Conservation (phyloP, 2,888 invertebrate genomes). For the Melolontha melolontha region DNA sequence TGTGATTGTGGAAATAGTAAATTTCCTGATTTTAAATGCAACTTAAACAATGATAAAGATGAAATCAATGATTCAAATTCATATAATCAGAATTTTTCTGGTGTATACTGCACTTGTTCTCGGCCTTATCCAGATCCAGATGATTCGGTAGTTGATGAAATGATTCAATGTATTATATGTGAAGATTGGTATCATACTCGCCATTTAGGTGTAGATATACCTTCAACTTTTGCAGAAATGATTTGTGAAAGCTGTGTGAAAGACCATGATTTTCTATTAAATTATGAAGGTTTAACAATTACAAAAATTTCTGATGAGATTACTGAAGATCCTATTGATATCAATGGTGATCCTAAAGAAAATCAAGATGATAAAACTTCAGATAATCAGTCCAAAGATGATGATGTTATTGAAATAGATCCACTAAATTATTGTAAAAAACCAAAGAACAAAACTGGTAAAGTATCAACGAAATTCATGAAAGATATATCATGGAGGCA, state of each 20-base stretch:
- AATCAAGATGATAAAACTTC: slow-evolving; percentile 10
- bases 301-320: slow-evolving; percentile 42
- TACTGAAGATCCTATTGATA: slow-evolving; percentile 45
- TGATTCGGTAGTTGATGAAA: slow-evolving; percentile 83
- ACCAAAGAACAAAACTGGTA: slow-evolving; percentile 62
- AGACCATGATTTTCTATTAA: slow-evolving; percentile 79
- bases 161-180: slow-evolving; percentile 96
- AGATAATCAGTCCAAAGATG: neutral
- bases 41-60: slow-evolving; percentile 73
- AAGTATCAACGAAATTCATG: slow-evolving; percentile 78
- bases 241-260: slow-evolving; percentile 83
- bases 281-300: slow-evolving; percentile 71
- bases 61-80: slow-evolving; percentile 77
- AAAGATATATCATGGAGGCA: slow-evolving; percentile 78
- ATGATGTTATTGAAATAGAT: slow-evolving; percentile 39
- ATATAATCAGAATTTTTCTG: slow-evolving; percentile 96
- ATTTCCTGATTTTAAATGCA: slow-evolving; percentile 77
- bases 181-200: slow-evolving; percentile 97
- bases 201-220: slow-evolving; percentile 74
- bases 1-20: slow-evolving; percentile 95
- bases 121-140: slow-evolving; percentile 97
- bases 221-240: slow-evolving; percentile 81
- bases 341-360: slow-evolving; percentile 44
- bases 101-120: slow-evolving; percentile 90
- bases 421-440: slow-evolving; percentile 58